These are phyloP conservation scores for Carassius carassius DNA, from an alignment of 2,113 vertebrate species.

Conservation along the genomic window DNA sequence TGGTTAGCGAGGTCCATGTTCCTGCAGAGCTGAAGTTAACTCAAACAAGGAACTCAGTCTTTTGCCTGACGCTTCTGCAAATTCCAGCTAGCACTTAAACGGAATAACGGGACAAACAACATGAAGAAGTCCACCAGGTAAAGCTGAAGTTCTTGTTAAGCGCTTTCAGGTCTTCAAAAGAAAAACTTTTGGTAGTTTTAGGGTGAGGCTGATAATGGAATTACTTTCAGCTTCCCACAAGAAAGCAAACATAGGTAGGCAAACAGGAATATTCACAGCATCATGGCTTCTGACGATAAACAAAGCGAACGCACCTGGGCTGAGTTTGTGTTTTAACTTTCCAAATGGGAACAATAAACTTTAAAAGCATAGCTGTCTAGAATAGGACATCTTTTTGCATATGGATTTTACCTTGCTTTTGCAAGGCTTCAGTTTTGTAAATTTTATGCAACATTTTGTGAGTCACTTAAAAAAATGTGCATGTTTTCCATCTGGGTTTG, in stretches of 20 bases:
- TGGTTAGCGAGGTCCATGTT: slow-evolving; percentile 59
- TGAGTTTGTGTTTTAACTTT: background rate
- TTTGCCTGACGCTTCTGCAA: slow-evolving; percentile 55
- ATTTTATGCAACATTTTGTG: background rate
- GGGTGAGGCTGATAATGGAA: background rate
- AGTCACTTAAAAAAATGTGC: slow-evolving; percentile 30
- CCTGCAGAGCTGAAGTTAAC: slow-evolving; percentile 65
- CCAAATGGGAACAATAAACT: background rate
- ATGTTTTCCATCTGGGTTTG: slow-evolving; percentile 26
- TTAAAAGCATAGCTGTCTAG: background rate
- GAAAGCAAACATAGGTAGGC: slow-evolving; percentile 30
- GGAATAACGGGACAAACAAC: slow-evolving; percentile 58
- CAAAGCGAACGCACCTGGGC: background rate
- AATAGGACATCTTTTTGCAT: background rate
- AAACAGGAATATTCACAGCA: slow-evolving; percentile 9
- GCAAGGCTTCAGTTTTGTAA: background rate
- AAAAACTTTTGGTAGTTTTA: slow-evolving; percentile 11
- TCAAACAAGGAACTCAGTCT: slow-evolving; percentile 70
- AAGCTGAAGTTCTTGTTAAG: slow-evolving; percentile 35
- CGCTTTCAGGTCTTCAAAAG: slow-evolving; percentile 6
- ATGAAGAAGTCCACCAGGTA: slow-evolving; percentile 79
- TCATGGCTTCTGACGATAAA: background rate
- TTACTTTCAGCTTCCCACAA: slow-evolving; percentile 18
- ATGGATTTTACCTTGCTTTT: background rate
- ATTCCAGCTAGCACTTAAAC: slow-evolving; percentile 46